These are phyloP conservation scores for Axea sp. DNA, from an alignment of 2,888 invertebrate species.

Conservation along the genomic window DNA sequence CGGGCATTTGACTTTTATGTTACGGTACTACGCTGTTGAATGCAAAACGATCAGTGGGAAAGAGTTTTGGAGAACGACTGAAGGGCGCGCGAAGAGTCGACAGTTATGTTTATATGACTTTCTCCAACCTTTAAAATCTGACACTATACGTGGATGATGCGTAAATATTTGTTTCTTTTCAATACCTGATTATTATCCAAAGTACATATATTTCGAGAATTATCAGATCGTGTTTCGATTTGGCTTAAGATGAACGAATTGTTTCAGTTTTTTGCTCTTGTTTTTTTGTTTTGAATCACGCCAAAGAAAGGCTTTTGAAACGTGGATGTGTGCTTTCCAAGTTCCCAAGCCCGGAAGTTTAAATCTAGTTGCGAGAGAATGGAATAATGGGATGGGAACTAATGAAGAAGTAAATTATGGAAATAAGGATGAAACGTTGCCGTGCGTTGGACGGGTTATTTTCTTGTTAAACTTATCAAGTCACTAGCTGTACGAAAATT, in stretches of 20 bases:
- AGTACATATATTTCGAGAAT: no score
- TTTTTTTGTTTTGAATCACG: no score
- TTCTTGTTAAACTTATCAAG: not conserved
- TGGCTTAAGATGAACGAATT: no score
- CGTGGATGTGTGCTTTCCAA: no score
- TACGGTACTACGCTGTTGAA: no score
- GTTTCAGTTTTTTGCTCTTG: no score
- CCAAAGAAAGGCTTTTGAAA: no score
- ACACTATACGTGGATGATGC: conserved; percentile 5
- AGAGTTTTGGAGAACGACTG: conserved; percentile 5
- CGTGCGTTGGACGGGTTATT: not conserved
- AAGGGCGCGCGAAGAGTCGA: no score
- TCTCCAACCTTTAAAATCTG: conserved; percentile 20
- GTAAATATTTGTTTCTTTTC: not conserved
- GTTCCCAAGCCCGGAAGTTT: conserved; percentile 13
- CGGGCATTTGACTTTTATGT: no score
- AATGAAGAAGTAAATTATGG: conserved; percentile 22
- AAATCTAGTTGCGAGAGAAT: conserved; percentile 8
- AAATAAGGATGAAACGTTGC: conserved; percentile 16
- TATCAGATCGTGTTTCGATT: no score
- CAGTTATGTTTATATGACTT: conserved; percentile 13
- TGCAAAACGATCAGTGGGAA: conserved; percentile 3
- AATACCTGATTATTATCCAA: no score
- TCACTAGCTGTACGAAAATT: not conserved
- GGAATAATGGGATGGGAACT: conserved; percentile 10